Evolutionary conservation across 2,797 vertebrate species (phyloP).

Genomic region (Enteromius unitaeniatus): DNA sequence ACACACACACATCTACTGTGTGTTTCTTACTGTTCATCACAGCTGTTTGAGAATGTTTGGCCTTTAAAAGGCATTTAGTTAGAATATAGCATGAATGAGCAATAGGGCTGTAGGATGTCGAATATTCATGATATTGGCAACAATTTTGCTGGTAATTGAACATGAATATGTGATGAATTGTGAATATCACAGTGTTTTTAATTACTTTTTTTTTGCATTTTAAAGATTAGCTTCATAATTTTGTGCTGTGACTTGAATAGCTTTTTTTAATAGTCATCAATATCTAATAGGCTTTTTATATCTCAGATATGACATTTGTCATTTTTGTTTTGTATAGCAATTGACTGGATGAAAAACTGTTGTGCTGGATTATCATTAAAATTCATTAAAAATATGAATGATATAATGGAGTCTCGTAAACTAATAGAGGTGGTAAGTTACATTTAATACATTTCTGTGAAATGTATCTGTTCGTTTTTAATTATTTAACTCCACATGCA

Average conservation of each 20-base stretch:
- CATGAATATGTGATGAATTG: not conserved
- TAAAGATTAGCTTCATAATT: not conserved
- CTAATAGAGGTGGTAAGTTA: not conserved
- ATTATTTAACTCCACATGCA: not conserved
- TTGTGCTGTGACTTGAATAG: not conserved
- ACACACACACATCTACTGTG: not conserved
- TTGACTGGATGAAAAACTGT: not conserved
- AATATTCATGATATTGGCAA: not conserved
- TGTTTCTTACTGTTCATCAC: constrained; percentile 35
- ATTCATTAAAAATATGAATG: not conserved
- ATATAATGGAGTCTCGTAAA: not conserved
- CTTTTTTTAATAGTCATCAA: not conserved
- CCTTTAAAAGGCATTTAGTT: constrained; percentile 5
- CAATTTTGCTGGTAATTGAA: not conserved
- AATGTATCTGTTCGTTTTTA: not conserved
- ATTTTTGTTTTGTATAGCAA: not conserved
- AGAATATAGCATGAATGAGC: constrained; percentile 12
- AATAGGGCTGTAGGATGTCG: not conserved
- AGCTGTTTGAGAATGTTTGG: constrained; percentile 32
- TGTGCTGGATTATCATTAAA: not conserved
- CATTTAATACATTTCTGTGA: not conserved
- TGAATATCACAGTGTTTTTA: not conserved
- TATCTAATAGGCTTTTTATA: not conserved
- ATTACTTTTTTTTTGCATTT: not conserved
- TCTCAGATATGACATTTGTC: not conserved